These are phyloP conservation scores for Zingel zingel DNA, from an alignment of 2,113 vertebrate genomes.

Conservation along the genomic window DNA sequence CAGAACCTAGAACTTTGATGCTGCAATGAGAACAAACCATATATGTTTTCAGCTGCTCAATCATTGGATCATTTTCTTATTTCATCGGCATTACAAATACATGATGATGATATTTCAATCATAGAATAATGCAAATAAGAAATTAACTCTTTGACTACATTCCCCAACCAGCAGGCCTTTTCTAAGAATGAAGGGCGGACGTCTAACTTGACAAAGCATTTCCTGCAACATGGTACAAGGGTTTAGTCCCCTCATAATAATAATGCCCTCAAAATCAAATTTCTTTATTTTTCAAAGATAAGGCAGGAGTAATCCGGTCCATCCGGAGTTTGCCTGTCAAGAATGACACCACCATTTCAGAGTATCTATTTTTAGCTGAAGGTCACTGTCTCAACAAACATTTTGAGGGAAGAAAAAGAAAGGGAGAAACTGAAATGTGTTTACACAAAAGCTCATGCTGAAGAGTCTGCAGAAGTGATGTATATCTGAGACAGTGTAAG, in stretches of 20 bases:
- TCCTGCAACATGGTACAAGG: background rate
- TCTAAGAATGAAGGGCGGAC: background rate
- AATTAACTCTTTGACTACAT: background rate
- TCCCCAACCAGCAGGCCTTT: constrained; percentile 8
- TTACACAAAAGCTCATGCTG: background rate
- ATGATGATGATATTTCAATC: background rate
- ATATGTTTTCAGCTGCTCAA: background rate
- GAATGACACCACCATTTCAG: constrained; percentile 43
- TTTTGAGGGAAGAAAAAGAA: constrained; percentile 22
- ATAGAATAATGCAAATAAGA: constrained; percentile 3
- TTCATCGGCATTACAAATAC: background rate
- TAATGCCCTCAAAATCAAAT: background rate
- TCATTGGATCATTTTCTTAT: background rate
- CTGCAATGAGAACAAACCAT: background rate
- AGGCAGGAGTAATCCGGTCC: constrained; percentile 20
- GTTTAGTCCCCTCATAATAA: background rate
- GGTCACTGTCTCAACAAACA: constrained; percentile 52
- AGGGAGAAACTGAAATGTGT: constrained; percentile 18
- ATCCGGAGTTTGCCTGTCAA: constrained; percentile 30
- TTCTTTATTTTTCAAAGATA: constrained; percentile 18
- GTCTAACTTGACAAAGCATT: constrained; percentile 4
- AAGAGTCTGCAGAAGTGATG: constrained; percentile 1
- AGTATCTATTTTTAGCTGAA: constrained; percentile 61
- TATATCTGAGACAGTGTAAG: background rate
- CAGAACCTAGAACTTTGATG: constrained; percentile 5